Conservation (phyloP, 2,113 vertebrate species). For the Prionailurus bengalensis region DNA sequence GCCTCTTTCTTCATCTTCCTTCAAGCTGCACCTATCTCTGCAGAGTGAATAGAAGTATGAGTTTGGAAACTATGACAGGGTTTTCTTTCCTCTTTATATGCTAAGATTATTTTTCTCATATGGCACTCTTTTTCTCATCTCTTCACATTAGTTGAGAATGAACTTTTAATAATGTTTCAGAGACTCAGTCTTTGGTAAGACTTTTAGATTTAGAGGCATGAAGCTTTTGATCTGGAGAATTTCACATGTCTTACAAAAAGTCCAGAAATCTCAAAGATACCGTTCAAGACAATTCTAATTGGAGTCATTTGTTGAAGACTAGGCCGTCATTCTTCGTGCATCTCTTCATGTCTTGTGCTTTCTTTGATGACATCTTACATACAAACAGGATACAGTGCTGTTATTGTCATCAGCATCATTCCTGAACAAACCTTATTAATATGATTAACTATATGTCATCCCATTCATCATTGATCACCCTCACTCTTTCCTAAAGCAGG, state of each 20-base stretch:
- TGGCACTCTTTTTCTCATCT: conserved; percentile 57
- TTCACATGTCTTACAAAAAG: neutral
- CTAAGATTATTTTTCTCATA: conserved; percentile 65
- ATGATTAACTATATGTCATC: neutral
- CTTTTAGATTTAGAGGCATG: conserved; percentile 58
- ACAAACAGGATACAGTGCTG: neutral
- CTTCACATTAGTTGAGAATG: conserved; percentile 75
- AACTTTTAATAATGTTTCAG: conserved; percentile 70
- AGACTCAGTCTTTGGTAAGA: neutral
- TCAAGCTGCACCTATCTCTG: conserved; percentile 66
- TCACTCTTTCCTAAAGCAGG: neutral
- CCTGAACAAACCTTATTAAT: neutral
- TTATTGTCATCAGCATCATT: neutral
- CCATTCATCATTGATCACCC: neutral
- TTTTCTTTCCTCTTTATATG: neutral
- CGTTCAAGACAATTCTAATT: neutral
- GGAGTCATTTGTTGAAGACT: neutral
- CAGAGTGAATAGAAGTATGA: conserved; percentile 66
- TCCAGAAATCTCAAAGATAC: neutral
- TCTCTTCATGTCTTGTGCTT: neutral
- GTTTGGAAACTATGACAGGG: conserved; percentile 49
- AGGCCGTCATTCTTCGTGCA: neutral
- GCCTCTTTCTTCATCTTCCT: conserved; percentile 65
- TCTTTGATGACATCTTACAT: neutral
- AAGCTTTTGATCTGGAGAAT: conserved; percentile 58